phyloP scores from a whole-genome alignment of 2,797 vertebrate genomes.

The Eulemur mongoz region DNA sequence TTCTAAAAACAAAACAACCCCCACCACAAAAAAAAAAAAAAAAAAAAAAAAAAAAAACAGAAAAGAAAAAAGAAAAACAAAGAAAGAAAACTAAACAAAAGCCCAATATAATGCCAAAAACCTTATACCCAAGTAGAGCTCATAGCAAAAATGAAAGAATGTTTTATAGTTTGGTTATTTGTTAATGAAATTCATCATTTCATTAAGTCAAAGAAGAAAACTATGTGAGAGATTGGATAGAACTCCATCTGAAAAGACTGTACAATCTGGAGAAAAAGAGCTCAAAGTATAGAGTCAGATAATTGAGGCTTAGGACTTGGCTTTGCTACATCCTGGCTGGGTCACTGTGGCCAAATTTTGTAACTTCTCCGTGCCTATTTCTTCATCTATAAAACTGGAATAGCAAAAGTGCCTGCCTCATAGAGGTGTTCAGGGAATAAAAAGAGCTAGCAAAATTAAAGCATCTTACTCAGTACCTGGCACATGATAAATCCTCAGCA shows the following conservation, averaged over 20 bases:
- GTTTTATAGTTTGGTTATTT: not conserved
- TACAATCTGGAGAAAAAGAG: not conserved
- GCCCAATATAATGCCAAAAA: not conserved
- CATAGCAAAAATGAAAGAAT: not conserved
- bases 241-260: not conserved
- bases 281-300: not conserved
- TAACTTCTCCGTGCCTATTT: not conserved
- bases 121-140: not conserved
- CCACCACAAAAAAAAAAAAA: fast-evolving
- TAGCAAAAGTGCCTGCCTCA: not conserved
- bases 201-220: not conserved
- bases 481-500: not conserved
- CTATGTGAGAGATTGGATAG: not conserved
- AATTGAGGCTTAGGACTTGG: not conserved
- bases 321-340: fast-evolving
- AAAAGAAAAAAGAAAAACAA: not conserved
- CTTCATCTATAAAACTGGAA: not conserved
- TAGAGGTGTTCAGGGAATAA: not conserved
- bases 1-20: not conserved
- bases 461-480: not conserved
- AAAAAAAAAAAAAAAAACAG: fast-evolving
- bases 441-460: not conserved
- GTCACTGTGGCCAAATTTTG: not conserved
- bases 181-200: not conserved
- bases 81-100: not conserved